phyloP scores from a whole-genome alignment of 2,888 invertebrate species.

The Tethea ocularis region DNA sequence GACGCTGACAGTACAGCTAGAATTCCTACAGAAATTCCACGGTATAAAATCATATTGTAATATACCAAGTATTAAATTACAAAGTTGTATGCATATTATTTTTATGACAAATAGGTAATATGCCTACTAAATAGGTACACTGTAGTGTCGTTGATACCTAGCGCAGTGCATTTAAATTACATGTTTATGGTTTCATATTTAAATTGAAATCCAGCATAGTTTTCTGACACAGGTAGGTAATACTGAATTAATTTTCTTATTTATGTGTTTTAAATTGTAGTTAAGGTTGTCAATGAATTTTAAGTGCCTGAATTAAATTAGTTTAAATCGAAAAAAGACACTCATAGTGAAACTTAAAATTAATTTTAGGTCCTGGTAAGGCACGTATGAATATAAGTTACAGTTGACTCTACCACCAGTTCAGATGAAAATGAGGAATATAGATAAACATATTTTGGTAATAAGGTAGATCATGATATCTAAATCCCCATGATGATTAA shows the following conservation, averaged over 20 bases:
- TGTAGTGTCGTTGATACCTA: not conserved
- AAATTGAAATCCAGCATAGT: too few species aligned
- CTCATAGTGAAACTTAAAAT: too few species aligned
- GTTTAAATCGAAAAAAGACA: too few species aligned
- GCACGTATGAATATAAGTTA: too few species aligned
- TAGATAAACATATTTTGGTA: too few species aligned
- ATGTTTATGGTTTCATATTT: constrained; percentile 1
- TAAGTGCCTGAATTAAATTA: not conserved
- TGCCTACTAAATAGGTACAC: not conserved
- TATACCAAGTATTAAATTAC: not conserved
- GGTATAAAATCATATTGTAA: not conserved
- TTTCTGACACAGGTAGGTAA: too few species aligned
- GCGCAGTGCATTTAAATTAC: not conserved
- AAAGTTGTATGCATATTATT: not conserved
- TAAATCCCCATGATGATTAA: too few species aligned
- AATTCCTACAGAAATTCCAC: not conserved
- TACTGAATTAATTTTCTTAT: constrained; percentile 4
- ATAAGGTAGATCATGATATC: too few species aligned
- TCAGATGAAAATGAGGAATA: too few species aligned
- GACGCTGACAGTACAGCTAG: not conserved
- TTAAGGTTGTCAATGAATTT: not conserved
- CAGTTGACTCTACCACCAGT: too few species aligned
- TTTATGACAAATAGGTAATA: not conserved
- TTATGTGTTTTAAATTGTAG: not conserved
- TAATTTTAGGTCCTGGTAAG: too few species aligned